These are phyloP conservation scores for Eidolon helvum DNA, from an alignment of 2,113 vertebrate genomes.

Conservation along the genomic window DNA sequence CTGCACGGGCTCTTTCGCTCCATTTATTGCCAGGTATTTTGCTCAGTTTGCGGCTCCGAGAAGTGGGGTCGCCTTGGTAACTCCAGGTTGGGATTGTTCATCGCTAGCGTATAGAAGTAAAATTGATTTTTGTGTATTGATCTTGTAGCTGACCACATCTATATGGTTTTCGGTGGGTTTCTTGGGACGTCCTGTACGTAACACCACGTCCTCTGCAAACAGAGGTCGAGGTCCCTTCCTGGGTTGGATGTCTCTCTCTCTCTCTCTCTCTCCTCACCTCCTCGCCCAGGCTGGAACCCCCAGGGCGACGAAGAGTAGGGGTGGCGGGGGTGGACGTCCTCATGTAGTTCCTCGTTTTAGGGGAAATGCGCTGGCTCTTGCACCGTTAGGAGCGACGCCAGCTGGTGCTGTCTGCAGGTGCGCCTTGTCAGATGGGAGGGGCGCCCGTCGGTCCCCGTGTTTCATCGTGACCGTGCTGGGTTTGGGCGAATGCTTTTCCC, in stretches of 20 bases:
- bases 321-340: no score
- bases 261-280: no score
- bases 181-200: not conserved
- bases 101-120: not conserved
- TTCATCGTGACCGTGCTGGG: not conserved
- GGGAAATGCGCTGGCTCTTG: not conserved
- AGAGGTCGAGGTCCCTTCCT: not conserved
- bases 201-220: not conserved
- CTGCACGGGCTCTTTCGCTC: no score
- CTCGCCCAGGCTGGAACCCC: not conserved
- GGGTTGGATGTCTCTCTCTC: no score
- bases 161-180: not conserved
- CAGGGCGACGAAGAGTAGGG: not conserved
- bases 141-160: not conserved
- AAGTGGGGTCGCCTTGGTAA: not conserved
- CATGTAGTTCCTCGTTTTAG: not conserved
- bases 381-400: rapidly evolving
- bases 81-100: not conserved
- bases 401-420: not conserved
- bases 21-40: rapidly evolving
- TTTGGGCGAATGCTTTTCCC: not conserved
- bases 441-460: not conserved
- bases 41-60: no score
- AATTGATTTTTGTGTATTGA: not conserved
- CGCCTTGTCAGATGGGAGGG: rapidly evolving